These are phyloP conservation scores for Microchrysa polita DNA, from an alignment of 2,888 invertebrate genomes.

Conservation along the genomic window DNA sequence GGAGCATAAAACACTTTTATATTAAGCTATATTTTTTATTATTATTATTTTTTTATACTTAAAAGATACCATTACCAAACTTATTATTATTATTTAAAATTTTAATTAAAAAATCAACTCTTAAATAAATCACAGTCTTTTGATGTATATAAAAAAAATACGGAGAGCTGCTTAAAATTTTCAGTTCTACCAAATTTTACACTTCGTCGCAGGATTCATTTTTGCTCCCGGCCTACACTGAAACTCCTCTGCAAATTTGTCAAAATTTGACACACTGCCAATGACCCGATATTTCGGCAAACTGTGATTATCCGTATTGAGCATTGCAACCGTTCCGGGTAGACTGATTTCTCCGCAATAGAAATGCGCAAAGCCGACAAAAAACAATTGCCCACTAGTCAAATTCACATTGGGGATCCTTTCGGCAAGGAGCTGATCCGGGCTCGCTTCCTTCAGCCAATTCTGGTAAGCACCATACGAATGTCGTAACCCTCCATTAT, in stretches of 20 bases:
- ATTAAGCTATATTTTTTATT: too few species aligned
- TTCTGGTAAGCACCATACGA: conserved; percentile 52
- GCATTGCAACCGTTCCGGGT: conserved; percentile 48
- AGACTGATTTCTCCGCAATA: conserved; percentile 52
- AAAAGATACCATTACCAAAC: too few species aligned
- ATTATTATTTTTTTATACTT: too few species aligned
- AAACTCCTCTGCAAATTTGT: conserved; percentile 51
- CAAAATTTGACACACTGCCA: conserved; percentile 52
- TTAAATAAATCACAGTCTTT: background rate
- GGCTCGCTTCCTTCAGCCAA: conserved; percentile 49
- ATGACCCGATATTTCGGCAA: conserved; percentile 52
- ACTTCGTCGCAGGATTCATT: conserved; percentile 78
- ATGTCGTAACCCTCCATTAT: conserved; percentile 53
- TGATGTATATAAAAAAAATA: background rate
- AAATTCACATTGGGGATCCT: conserved; percentile 50
- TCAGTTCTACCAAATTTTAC: conserved; percentile 72
- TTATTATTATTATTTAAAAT: too few species aligned
- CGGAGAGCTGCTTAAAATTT: too few species aligned
- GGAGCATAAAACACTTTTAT: too few species aligned
- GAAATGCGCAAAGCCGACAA: conserved; percentile 52
- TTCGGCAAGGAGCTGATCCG: conserved; percentile 44
- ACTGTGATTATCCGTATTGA: conserved; percentile 51
- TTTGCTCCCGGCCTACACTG: conserved; percentile 61
- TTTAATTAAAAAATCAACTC: too few species aligned
- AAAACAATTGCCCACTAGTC: conserved; percentile 52